Percentiles rank a stretch among this genome's conserved stretches.
Evolutionary conservation across 2,888 invertebrate species (phyloP).

Genomic region (Pecten maximus): DNA sequence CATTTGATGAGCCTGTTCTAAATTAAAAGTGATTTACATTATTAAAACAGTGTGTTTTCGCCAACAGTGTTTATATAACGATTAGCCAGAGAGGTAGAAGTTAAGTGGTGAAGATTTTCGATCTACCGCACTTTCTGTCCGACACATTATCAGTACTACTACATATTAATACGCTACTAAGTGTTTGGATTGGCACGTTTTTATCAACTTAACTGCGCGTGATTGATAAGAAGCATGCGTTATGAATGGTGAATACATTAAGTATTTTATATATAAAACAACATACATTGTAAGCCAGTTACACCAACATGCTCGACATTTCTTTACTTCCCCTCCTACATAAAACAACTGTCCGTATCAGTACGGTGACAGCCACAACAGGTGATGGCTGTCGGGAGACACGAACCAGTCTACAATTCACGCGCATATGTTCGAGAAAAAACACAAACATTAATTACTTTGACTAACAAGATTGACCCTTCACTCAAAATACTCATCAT

Average conservation of each 20-base stretch:
- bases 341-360: background rate
- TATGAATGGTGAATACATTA: background rate
- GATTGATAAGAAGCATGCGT: background rate
- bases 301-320: background rate
- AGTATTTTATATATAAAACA: background rate
- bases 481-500: slow-evolving; percentile 2
- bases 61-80: background rate
- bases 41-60: background rate
- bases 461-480: slow-evolving; percentile 6
- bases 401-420: background rate
- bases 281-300: background rate
- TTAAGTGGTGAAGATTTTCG: background rate
- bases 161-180: background rate
- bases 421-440: background rate
- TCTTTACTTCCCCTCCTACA: background rate
- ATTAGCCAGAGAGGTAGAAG: background rate
- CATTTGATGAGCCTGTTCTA: background rate
- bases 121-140: background rate
- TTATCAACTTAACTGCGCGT: background rate
- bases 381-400: background rate
- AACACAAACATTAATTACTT: background rate
- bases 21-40: background rate
- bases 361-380: background rate
- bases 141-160: background rate
- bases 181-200: background rate